These are phyloP conservation scores for Antigone vipio DNA, from an alignment of 2,113 vertebrate genomes.

Conservation along the genomic window DNA sequence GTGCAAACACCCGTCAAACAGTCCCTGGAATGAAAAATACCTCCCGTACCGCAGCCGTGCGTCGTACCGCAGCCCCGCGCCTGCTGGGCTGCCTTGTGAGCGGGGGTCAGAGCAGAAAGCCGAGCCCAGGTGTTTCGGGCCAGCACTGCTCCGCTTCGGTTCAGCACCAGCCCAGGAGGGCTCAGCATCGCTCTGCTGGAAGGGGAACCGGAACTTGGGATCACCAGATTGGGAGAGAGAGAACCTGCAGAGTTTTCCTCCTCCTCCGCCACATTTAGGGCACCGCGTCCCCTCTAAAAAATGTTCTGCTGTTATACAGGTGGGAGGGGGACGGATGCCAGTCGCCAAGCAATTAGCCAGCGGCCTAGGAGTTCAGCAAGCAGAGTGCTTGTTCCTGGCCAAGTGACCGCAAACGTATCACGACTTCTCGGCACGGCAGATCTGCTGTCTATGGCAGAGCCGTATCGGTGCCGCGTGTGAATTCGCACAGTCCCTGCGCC, in stretches of 20 bases:
- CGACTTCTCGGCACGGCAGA: background rate
- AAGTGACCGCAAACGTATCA: background rate
- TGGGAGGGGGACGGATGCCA: background rate
- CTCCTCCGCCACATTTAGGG: background rate
- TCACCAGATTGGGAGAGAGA: background rate
- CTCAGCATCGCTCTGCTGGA: background rate
- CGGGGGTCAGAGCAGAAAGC: background rate
- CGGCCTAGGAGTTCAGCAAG: background rate
- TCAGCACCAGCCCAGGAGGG: background rate
- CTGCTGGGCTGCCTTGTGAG: background rate
- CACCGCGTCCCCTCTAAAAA: background rate
- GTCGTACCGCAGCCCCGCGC: background rate
- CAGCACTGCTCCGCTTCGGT: background rate
- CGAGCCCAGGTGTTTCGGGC: background rate
- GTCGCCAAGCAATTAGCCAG: background rate
- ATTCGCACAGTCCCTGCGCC: background rate
- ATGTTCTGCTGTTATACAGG: background rate
- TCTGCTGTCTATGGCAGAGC: background rate
- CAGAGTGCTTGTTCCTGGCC: background rate
- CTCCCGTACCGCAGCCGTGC: background rate
- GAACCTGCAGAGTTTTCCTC: background rate
- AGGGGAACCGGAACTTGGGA: background rate
- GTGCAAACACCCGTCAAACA: background rate
- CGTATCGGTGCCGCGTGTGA: background rate
- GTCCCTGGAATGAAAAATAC: background rate